These are phyloP conservation scores for crab-eating macaque (Macaca fascicularis) DNA, from an alignment of 2,113 vertebrate species.

Conservation along the genomic window DNA sequence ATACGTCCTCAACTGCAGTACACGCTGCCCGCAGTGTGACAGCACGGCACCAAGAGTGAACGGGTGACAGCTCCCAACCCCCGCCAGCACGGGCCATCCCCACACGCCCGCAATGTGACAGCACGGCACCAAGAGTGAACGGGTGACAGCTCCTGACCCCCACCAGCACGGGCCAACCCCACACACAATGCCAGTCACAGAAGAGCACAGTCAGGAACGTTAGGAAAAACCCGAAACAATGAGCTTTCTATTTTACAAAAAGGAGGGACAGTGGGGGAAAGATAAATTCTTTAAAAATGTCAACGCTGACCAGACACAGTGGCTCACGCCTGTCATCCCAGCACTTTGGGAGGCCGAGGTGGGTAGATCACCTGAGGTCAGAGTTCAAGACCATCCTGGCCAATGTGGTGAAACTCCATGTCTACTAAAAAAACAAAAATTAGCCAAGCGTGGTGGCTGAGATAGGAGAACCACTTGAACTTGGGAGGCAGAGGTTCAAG, in stretches of 20 bases:
- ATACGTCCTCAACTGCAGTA: background rate
- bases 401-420: too few species aligned
- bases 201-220: background rate
- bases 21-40: accelerated
- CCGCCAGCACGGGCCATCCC: accelerated
- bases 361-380: too few species aligned
- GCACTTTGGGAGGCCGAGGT: too few species aligned
- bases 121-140: accelerated
- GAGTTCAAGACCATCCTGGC: too few species aligned
- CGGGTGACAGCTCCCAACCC: too few species aligned
- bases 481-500: too few species aligned
- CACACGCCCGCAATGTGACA: accelerated
- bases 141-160: too few species aligned
- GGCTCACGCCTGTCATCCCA: too few species aligned
- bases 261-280: accelerated
- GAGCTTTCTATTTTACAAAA: background rate
- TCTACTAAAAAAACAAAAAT: too few species aligned
- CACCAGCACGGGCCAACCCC: accelerated
- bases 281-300: background rate
- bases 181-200: accelerated
- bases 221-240: background rate
- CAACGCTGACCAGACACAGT: too few species aligned
- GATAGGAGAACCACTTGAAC: too few species aligned
- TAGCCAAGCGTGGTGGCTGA: too few species aligned
- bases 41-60: accelerated